Evolutionary conservation across 2,888 invertebrate species (phyloP), one percentile per base, ranked within the genome.

Genomic region (Synergus japonicus): DNA sequence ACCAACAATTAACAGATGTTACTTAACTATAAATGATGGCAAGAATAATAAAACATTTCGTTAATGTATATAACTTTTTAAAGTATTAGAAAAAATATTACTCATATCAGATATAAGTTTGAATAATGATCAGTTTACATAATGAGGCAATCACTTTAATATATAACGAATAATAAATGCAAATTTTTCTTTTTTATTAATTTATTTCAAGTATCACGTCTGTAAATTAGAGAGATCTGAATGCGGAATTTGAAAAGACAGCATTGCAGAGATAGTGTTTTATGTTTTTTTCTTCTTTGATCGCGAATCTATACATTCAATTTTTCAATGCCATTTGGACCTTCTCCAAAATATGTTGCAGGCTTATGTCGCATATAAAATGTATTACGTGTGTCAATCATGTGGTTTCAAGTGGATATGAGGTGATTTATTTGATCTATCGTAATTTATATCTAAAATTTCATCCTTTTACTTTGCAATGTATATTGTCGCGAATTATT

Each of bases 261-360:
- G 44, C 67, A 67, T 46, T 67, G 67, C 44, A 18, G 67, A 43
- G 18, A 67, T 29, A 29, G 18, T 67, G 43, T 22, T 67, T 67
- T 67, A 41, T 66, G n/a, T 44, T 44, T 18, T 18, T 44, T 43
- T 63, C 44, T 29, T 29, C 44, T 67, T 66, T 65, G 18, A 66
- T 66, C 65, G 15, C 65, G 13, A 13, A 13, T 66, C 15, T 65
- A 43, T 65, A 41, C 41, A 65, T 41, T 41, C 5, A 13, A 46
- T 29, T 69, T 69, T 69, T 69, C 49, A 69, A 69, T 69, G 69
- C 46, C 69, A 15, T 4, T 49, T 69, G 69, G 69, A 49, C 49
- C 29, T 69, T 8, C 22, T 69, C 69, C 49, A 69, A 69, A 49
- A 29, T 29, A 4, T 49, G 15, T 49, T n/a, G 41, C 12, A 43